phyloP scores from a whole-genome alignment of 2,113 vertebrate species.

The Leuciscus idus region DNA sequence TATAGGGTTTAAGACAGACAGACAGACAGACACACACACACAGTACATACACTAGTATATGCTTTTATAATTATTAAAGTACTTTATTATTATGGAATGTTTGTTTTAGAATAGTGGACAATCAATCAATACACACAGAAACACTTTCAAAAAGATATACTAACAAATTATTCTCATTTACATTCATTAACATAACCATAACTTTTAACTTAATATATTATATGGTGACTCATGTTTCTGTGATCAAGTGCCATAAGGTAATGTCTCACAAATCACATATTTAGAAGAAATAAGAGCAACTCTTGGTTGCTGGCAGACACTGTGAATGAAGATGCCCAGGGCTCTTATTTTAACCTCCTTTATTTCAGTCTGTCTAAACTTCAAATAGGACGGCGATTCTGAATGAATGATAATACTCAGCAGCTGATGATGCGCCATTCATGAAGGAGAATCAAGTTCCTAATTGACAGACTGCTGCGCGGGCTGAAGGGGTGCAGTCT shows the following conservation, averaged over 20 bases:
- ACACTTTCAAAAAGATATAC: not conserved
- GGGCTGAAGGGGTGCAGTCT: not conserved
- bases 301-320: constrained; percentile 15
- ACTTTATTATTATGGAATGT: not conserved
- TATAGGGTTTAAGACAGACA: no score
- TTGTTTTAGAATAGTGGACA: not conserved
- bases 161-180: not conserved
- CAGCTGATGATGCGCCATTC: constrained; percentile 45
- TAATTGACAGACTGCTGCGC: not conserved
- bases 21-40: no score
- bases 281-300: constrained; percentile 15
- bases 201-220: not conserved
- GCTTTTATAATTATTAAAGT: not conserved
- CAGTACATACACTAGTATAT: not conserved
- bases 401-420: constrained; percentile 50
- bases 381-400: constrained; percentile 11
- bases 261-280: not conserved
- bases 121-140: no score
- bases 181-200: not conserved
- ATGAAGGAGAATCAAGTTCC: constrained; percentile 18
- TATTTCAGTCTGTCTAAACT: constrained; percentile 28
- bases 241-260: not conserved
- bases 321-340: not conserved
- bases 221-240: not conserved
- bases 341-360: constrained; percentile 13